Percentiles rank a stretch among this genome's conserved stretches.
Evolutionary conservation across 2,797 vertebrate species (phyloP).

Genomic region (Etheostoma perlongum): DNA sequence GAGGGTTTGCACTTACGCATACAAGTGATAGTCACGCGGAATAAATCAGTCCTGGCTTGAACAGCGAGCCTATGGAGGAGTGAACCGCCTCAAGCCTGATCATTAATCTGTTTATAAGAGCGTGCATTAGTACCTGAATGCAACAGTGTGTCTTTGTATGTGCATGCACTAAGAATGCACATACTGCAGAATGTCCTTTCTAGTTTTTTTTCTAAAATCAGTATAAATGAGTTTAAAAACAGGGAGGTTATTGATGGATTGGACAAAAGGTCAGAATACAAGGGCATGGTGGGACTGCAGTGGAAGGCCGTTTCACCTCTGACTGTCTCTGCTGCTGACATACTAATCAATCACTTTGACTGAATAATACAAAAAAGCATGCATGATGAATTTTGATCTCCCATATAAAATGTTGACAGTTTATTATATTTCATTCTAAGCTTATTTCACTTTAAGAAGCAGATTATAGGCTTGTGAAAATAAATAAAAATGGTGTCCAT

Average conservation of each 20-base stretch:
- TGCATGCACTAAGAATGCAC: neutral
- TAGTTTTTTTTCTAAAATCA: slow-evolving; percentile 29
- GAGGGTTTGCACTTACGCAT: neutral
- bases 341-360: slow-evolving; percentile 71
- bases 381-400: slow-evolving; percentile 51
- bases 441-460: slow-evolving; percentile 22
- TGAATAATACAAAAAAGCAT: slow-evolving; percentile 50
- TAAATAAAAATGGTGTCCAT: slow-evolving; percentile 1
- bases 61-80: slow-evolving; percentile 18
- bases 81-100: slow-evolving; percentile 40
- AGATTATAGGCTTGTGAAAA: neutral
- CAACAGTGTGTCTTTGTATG: slow-evolving; percentile 11
- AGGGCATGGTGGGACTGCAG: slow-evolving; percentile 68
- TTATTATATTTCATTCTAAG: slow-evolving; percentile 17
- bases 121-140: slow-evolving; percentile 3
- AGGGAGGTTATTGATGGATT: slow-evolving; percentile 73
- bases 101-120: slow-evolving; percentile 52
- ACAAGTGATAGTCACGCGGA: neutral
- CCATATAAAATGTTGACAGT: slow-evolving; percentile 17
- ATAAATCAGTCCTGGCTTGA: slow-evolving; percentile 27
- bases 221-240: slow-evolving; percentile 65
- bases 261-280: slow-evolving; percentile 73
- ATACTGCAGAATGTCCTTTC: slow-evolving; percentile 19
- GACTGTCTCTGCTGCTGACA: slow-evolving; percentile 61
- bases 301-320: slow-evolving; percentile 65